Evolutionary conservation across 2,113 vertebrate species (phyloP), one percentile per base, ranked within the genome.

Genomic region (Pedetes capensis): DNA sequence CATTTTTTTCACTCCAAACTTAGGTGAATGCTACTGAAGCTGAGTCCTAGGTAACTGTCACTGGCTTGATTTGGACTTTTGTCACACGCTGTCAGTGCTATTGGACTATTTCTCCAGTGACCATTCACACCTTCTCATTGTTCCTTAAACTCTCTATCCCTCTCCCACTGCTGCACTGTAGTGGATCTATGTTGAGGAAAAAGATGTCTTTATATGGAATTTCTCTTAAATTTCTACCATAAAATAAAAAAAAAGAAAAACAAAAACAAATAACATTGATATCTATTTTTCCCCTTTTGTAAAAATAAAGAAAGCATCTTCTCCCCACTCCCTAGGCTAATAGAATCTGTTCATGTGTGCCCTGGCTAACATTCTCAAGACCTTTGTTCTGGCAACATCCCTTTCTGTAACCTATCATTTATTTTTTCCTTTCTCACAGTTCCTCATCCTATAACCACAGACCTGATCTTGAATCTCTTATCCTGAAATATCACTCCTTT

Each of bases 81-180:
- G 17, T 14, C 34, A 11, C n/a, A 63, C 22, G 29, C 1, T 53
- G 44, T 63, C 44, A 44, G 20, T 78, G 49, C 66, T 57, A 22
- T 1, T 75, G 22, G 8, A 44, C 0, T 57, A 39, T 57, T 23
- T 63, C 42, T 4, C 2, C 5, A 42, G 0, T 32, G 17, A 27
- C 51, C 37, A 83, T 59, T 83, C 49, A 53, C 5, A 89, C 3
- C 13, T 51, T 61, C 6, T 81, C 42, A 63, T 49, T 75, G 5
- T 55, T 61, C 12, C 1, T 59, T n/a, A 59, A 4, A 76, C 47
- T 64, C 34, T 3, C 7, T 27, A 44, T 34, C 37, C 9, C 22
- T 55, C n/a, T 39, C 47, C 61, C 27, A 29, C 5, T 25, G 8
- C n/a, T 34, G 51, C 11, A 39, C 6, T 4, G 55, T 3, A 10